A percentile compares a stretch with the other conserved stretches of the same genome.
Conservation (phyloP, 1,140 invertebrate genomes). For the Drosophila sp. region DNA sequence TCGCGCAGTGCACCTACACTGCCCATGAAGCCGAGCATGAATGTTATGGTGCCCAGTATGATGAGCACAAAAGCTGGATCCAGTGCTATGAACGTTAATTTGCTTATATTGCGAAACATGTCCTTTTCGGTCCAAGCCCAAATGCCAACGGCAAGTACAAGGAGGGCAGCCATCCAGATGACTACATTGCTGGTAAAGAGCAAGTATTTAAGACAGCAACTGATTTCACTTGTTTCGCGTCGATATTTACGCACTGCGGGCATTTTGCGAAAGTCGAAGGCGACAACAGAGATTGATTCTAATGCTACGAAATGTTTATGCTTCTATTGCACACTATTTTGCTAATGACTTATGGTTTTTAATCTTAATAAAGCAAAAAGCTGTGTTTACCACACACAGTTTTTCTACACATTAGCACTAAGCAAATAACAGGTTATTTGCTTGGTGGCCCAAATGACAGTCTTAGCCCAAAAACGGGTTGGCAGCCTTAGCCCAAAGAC, state of each 20-base stretch:
- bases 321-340: slow-evolving; percentile 22
- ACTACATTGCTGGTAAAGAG: slow-evolving; percentile 98
- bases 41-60: slow-evolving; percentile 95
- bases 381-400: slow-evolving; percentile 49
- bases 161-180: slow-evolving; percentile 96
- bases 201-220: slow-evolving; percentile 98
- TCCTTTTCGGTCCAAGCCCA: slow-evolving; percentile 99
- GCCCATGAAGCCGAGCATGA: slow-evolving; percentile 97
- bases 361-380: slow-evolving; percentile 41
- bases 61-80: slow-evolving; percentile 98
- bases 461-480: no score
- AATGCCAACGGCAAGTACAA: slow-evolving; percentile 94
- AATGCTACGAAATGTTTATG: slow-evolving; percentile 34
- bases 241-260: slow-evolving; percentile 89
- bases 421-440: no score
- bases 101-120: slow-evolving; percentile 95
- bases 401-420: slow-evolving; percentile 37
- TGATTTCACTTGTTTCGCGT: slow-evolving; percentile 96
- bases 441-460: no score
- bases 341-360: slow-evolving; percentile 34
- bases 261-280: slow-evolving; percentile 56
- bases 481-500: no score
- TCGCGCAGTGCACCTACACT: slow-evolving; percentile 97
- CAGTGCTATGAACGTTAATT: slow-evolving; percentile 94
- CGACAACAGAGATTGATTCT: slow-evolving; percentile 31